Evolutionary conservation across 2,888 invertebrate species (phyloP), one percentile per base, ranked within the genome.

Genomic region (Athalia cordata): DNA sequence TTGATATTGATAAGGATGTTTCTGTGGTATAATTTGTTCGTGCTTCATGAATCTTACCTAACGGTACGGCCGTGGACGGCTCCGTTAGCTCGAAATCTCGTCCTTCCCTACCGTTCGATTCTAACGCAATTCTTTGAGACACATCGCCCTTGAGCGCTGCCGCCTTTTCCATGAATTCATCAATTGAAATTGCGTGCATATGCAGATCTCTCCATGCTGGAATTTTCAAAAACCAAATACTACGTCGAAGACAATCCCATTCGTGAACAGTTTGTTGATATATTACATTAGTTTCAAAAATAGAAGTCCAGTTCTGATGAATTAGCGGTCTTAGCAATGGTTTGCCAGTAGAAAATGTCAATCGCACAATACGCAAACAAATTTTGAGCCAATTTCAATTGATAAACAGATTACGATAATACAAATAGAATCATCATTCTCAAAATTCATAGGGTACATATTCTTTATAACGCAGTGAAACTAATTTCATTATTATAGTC

Each of bases 201-300:
- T 78, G 70, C 7, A 79, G 52, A 52, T 79, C 78, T n/a, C 78
- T 65, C 78, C 78, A 78, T 29, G 78, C 78, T 80, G 15, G 49
- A 64, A 29, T 29, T 29, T 29, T 29, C 29, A 29, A 29, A 29
- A 29, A 29, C 29, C 29, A 29, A 29, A 29, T 29, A 29, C 29
- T 29, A 29, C 29, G 29, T 29, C 29, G 29, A 29, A 29, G 45
- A 52, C 70, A 64, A 72, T 11, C 29, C 43, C 11, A 64, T 64
- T 64, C 6, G 3, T 64, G 5, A 45, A 45, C 64, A 4, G 45
- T 65, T 11, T 6, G 4, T 0, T 45, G 5, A 45, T 9, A 65
- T 52, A 59, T 72, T 47, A 64, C 55, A 64, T 52, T 57, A 77
- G 64, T 55, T 70, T 57, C 59, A 55, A 59, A 65, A 49, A 78